Evolutionary conservation across 2,113 vertebrate genomes (phyloP).

Genomic region (Phalacrocorax pelagicus): DNA sequence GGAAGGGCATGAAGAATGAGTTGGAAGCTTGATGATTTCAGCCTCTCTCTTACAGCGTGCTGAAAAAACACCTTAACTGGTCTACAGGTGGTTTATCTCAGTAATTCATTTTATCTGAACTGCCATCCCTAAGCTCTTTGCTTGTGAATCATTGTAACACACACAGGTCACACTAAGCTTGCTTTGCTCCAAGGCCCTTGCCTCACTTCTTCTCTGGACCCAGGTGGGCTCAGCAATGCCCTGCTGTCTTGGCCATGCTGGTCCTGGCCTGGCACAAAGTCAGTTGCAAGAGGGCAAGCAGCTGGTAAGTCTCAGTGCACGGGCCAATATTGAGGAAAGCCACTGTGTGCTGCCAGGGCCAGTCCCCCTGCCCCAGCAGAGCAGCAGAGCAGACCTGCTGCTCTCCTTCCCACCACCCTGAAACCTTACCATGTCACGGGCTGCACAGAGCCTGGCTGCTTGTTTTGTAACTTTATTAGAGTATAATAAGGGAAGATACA

Average conservation of each 20-base stretch:
- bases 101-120: not conserved
- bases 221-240: not conserved
- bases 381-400: not conserved
- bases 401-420: not conserved
- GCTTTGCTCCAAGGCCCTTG: not conserved
- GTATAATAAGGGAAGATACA: not conserved
- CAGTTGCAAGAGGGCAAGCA: not conserved
- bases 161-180: not conserved
- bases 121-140: not conserved
- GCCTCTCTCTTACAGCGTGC: not conserved
- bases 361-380: not conserved
- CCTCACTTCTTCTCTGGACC: not conserved
- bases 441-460: not conserved
- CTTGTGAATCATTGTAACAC: rapidly evolving
- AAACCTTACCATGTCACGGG: not conserved
- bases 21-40: not conserved
- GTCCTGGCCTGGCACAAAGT: not conserved
- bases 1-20: not conserved
- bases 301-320: rapidly evolving
- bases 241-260: not conserved
- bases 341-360: rapidly evolving
- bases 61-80: not conserved
- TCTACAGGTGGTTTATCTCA: not conserved
- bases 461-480: not conserved
- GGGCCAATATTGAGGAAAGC: rapidly evolving